Conservation (phyloP, 2,113 vertebrate species). For the Atractosteus spatula region DNA sequence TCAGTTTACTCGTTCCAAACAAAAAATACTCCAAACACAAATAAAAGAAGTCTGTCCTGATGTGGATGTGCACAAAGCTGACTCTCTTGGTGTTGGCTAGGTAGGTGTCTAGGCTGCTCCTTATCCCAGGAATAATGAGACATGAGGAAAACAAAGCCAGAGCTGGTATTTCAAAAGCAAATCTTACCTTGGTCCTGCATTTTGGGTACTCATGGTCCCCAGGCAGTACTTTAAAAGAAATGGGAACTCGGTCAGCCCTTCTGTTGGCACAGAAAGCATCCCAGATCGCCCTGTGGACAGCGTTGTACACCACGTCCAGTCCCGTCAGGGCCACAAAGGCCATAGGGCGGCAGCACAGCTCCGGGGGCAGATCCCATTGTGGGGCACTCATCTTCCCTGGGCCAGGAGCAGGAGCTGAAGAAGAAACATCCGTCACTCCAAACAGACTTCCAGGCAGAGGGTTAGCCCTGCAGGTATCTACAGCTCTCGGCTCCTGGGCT, state of each 20-base stretch:
- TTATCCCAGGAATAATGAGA: too few relatives aligned
- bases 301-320: conserved; percentile 91
- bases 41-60: too few relatives aligned
- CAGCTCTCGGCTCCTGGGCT: too few relatives aligned
- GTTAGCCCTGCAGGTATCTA: too few relatives aligned
- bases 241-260: conserved; percentile 90
- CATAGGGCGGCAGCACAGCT: conserved; percentile 95
- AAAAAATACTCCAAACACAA: too few relatives aligned
- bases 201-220: conserved; percentile 97
- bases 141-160: too few relatives aligned
- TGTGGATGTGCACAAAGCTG: too few relatives aligned
- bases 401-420: conserved; percentile 11
- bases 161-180: neutral
- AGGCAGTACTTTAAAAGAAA: conserved; percentile 95
- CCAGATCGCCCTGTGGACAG: conserved; percentile 94
- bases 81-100: too few relatives aligned
- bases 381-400: conserved; percentile 65
- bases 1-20: too few relatives aligned
- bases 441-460: too few relatives aligned
- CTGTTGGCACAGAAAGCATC: conserved; percentile 95
- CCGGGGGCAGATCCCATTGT: conserved; percentile 95
- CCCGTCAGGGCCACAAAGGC: conserved; percentile 93
- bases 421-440: neutral
- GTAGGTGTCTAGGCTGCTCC: too few relatives aligned
- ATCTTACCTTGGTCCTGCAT: conserved; percentile 88